Base-by-base conservation (phyloP, 2,113 vertebrate species). In the Anas platyrhynchos region DNA sequence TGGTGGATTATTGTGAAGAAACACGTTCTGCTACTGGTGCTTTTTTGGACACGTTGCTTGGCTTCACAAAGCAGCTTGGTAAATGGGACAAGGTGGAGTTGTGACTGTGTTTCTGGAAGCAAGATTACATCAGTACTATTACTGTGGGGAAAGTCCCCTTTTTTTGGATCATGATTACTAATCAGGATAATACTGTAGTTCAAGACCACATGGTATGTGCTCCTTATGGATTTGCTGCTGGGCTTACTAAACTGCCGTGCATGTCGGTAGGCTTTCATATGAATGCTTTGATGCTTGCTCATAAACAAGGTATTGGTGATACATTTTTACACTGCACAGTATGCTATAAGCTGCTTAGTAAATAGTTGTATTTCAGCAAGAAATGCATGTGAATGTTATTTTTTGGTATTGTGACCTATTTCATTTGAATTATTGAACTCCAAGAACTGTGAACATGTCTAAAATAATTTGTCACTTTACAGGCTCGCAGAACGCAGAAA, bases 171-270 rank as follows among this genome's bases (percentile, higher is more conserved):
- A 79, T 95, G 75, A 43, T 54, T 83, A 6, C 81, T 82, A 48
- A 81, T 21, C 83, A 76, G 81, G 34, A 90, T 52, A 82, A 94
- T 67, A 26, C 46, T 84, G 36, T 68, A 79, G 8, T 62, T 71
- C n/a, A 91, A 55, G 69, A 69, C 79, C 46, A n/a, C 84, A 81
- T 79, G 91, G 69, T 97, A 83, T 72, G 88, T 91, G 48, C 91
- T 93, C 41, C 55, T 59, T 41, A 69, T 8, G 38, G 31, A 67
- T 96, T 94, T 92, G 65, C 36, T 88, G n/a, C 23, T 61, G 55
- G 38, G 65, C 69, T 94, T 93, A 43, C 73, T 86, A 12, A 82
- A 67, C 5, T 82, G 63, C 67, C 41, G 20, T 76, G 41, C 18
- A 43, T 68, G 27, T 25, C 46, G 32, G 23, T 87, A 8, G 48